phyloP scores from a whole-genome alignment of 2,797 vertebrate species.

The Rhabdomys pumilio region DNA sequence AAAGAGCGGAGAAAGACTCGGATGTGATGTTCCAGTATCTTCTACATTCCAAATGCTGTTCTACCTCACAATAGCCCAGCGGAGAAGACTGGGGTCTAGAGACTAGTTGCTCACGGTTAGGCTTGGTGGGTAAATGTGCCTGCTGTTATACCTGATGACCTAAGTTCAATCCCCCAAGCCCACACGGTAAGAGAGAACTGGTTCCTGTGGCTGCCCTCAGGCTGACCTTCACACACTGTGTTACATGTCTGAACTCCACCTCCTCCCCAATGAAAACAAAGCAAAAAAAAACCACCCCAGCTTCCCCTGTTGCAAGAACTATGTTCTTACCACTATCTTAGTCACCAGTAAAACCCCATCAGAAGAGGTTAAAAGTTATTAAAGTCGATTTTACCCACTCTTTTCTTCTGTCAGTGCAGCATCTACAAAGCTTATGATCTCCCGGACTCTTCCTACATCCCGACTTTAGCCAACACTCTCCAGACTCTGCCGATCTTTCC shows the following conservation, averaged over 20 bases:
- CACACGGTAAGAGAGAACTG: neutral
- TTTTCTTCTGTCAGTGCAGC: neutral
- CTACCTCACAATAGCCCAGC: neutral
- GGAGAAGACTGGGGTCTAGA: neutral
- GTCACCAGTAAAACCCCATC: neutral
- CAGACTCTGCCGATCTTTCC: neutral
- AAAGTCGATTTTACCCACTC: neutral
- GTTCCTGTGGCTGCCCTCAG: neutral
- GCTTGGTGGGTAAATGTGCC: neutral
- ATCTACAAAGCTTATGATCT: neutral
- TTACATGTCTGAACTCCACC: neutral
- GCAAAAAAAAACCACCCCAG: neutral
- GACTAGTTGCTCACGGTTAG: neutral
- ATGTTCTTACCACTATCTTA: neutral
- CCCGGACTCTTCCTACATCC: neutral
- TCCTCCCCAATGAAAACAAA: neutral
- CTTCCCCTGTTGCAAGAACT: neutral
- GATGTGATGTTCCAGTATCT: neutral
- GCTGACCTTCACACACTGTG: neutral
- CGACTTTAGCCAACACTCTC: neutral
- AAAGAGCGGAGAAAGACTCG: neutral
- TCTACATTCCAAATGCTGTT: neutral
- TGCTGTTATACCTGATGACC: neutral
- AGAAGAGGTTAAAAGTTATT: neutral
- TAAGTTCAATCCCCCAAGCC: neutral